phyloP scores from a whole-genome alignment of 2,113 vertebrate genomes.

The Phyllostomus hastatus region DNA sequence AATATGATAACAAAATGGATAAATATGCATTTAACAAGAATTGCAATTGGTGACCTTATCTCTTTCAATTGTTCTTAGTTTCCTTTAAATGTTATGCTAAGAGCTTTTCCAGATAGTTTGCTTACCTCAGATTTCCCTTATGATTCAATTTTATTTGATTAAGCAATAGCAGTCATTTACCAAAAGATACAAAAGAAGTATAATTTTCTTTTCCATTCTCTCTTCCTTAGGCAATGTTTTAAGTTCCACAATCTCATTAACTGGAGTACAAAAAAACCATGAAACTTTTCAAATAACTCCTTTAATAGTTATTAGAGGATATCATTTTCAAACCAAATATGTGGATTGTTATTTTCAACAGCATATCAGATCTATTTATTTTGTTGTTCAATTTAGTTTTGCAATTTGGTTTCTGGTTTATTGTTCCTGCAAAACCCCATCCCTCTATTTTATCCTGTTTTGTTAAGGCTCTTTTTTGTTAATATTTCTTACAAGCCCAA shows the following conservation, averaged over 20 bases:
- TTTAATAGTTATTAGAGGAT: constrained; percentile 69
- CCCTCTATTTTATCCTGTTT: constrained; percentile 55
- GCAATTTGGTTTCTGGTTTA: constrained; percentile 70
- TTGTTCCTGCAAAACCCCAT: background rate
- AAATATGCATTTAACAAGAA: background rate
- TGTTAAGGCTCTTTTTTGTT: constrained; percentile 50
- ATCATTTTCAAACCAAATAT: constrained; percentile 66
- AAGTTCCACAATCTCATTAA: constrained; percentile 71
- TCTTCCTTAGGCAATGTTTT: constrained; percentile 63
- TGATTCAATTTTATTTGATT: constrained; percentile 52
- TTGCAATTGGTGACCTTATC: background rate
- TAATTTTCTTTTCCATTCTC: constrained; percentile 59
- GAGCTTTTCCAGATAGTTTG: background rate
- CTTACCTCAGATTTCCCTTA: background rate
- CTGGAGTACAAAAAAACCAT: background rate
- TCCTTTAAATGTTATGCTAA: background rate
- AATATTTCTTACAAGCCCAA: constrained; percentile 58
- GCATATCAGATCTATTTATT: constrained; percentile 67
- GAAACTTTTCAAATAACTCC: constrained; percentile 67
- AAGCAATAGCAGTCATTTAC: constrained; percentile 46
- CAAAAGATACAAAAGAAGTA: constrained; percentile 47
- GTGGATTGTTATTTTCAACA: constrained; percentile 52
- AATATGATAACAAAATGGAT: background rate
- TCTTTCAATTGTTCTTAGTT: background rate
- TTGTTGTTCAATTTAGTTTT: constrained; percentile 75